A percentile compares a stretch with the other conserved stretches of the same genome.
Conservation (phyloP, 2,113 vertebrate genomes). For the Circaetus cinerascens region DNA sequence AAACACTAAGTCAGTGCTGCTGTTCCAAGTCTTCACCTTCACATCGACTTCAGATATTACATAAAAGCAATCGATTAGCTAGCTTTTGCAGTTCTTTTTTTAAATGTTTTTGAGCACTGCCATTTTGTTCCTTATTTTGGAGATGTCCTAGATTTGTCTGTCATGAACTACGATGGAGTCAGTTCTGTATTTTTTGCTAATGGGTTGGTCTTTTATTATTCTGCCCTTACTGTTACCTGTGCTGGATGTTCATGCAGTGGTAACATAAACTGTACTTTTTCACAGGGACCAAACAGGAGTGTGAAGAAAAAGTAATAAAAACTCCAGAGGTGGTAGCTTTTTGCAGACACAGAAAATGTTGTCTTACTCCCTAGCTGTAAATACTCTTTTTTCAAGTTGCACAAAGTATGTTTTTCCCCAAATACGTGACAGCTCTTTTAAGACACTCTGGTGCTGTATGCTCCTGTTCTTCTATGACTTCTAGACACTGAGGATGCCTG, state of each 20-base stretch:
- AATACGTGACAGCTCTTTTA: not conserved
- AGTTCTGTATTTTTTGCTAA: not conserved
- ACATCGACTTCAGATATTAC: not conserved
- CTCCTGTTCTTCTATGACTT: not conserved
- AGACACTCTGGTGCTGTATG: not conserved
- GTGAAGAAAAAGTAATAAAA: not conserved
- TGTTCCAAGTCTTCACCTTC: not conserved
- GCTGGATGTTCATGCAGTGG: not conserved
- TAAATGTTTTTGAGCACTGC: not conserved
- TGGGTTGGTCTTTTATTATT: not conserved
- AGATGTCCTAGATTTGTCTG: constrained; percentile 21
- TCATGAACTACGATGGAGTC: not conserved
- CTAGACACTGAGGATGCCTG: not conserved
- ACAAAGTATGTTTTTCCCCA: not conserved
- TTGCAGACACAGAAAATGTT: not conserved
- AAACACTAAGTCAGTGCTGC: not conserved
- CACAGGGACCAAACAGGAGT: not conserved
- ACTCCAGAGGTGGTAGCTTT: not conserved
- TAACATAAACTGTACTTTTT: not conserved
- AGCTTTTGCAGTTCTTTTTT: not conserved
- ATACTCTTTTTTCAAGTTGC: not conserved
- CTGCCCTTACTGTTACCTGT: not conserved
- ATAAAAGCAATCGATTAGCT: not conserved
- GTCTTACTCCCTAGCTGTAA: not conserved
- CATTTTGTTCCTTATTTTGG: not conserved